Base-by-base conservation (phyloP, 2,888 invertebrate species). In the Axea sp. region DNA sequence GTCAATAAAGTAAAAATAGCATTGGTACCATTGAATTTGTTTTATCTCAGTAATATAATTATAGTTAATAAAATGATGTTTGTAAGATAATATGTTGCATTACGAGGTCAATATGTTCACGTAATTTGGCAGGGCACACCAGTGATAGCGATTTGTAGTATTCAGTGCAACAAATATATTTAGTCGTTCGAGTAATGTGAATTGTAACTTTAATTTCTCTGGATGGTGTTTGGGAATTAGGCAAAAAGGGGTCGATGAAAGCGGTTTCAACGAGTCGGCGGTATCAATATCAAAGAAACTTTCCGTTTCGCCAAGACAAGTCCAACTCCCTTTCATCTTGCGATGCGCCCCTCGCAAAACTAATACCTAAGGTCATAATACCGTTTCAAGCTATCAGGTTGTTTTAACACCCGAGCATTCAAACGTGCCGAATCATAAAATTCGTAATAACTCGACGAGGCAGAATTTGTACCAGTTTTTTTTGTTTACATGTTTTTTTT, bases 221-320 rank as follows among this genome's bases (percentile, higher is more conserved):
- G 43, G 41, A 45, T 31, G 57, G 15, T 72, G 72, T 65, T 65
- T 59, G 49, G 51, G 37, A 59, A 71, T 55, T 62, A 62, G 26
- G 62, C 47, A 69, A 59, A 72, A 45, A 65, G 59, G 57, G 64
- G 33, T 37, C 41, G 51, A 57, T 57, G 57, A 65, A 72, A 64
- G 72, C 72, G 72, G 59, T 72, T 72, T 49, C 22, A 51, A 43
- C 57, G 49, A 72, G 64, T 57, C 49, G 51, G 57, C 41, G 49
- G 59, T 59, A 64, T 72, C 72, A 43, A 57, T 72, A 65, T 72
- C 72, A 72, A 64, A 72, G 72, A 65, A 72, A 72, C 33, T 57
- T 62, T 55, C 41, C 15, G 64, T 41, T 72, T 28, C 33, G 35
- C 24, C 57, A 72, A 72, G 64, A 64, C 62, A 71, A 49, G 39